These are phyloP conservation scores for Phoeniculus purpureus DNA, from an alignment of 2,797 vertebrate genomes.

Conservation along the genomic window DNA sequence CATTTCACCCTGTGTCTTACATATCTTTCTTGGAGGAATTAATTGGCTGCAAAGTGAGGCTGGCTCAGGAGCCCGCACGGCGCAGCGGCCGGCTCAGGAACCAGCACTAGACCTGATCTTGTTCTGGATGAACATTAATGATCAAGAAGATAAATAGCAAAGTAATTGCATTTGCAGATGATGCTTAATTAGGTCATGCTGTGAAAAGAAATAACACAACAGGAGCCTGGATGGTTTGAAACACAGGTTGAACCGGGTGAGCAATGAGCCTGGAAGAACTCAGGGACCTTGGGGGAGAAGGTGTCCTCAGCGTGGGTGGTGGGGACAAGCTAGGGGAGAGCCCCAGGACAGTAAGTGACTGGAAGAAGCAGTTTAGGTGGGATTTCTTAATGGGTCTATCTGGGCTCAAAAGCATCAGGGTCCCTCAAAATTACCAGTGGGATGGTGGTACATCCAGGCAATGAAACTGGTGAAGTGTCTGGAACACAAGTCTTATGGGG, in stretches of 20 bases:
- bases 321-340: not conserved
- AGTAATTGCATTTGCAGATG: constrained; percentile 32
- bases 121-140: not conserved
- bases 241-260: not conserved
- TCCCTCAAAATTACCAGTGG: not conserved
- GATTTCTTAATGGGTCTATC: not conserved
- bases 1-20: not conserved
- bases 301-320: not conserved
- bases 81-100: not conserved
- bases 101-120: not conserved
- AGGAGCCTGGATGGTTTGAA: not conserved
- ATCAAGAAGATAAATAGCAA: constrained; percentile 26
- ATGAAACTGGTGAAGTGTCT: not conserved
- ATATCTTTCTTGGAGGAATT: not conserved
- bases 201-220: not conserved
- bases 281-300: not conserved
- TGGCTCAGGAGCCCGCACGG: accelerated
- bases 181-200: not conserved
- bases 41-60: not conserved
- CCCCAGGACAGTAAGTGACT: not conserved
- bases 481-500: not conserved
- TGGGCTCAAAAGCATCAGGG: not conserved
- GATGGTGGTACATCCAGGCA: accelerated
- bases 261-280: not conserved
- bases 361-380: not conserved